Percentiles rank a stretch among this genome's conserved stretches.
phyloP scores from a whole-genome alignment of 2,797 vertebrate genomes.

The Phoebastria nigripes region DNA sequence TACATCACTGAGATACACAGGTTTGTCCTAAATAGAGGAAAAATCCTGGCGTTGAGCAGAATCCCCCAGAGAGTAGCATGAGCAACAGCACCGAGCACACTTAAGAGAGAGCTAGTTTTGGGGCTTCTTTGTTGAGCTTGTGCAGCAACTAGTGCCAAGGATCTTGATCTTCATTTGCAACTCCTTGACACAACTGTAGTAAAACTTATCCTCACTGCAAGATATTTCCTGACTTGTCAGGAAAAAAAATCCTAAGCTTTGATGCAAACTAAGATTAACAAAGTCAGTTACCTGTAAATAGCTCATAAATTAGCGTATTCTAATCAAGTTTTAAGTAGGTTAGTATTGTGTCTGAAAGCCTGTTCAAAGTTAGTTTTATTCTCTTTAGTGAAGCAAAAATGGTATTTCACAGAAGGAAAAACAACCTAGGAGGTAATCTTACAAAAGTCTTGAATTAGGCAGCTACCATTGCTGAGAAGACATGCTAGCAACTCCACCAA shows the following conservation, averaged over 20 bases:
- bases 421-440: background rate
- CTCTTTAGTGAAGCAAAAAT: background rate
- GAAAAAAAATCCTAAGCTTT: background rate
- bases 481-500: background rate
- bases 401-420: background rate
- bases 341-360: background rate
- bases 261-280: background rate
- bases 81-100: background rate
- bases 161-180: background rate
- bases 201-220: background rate
- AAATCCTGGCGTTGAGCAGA: background rate
- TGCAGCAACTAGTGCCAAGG: background rate
- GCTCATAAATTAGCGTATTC: background rate
- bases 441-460: background rate
- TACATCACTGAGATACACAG: background rate
- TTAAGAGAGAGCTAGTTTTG: background rate
- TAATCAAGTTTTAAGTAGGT: background rate
- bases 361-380: background rate
- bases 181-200: background rate
- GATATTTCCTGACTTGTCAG: background rate
- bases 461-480: background rate
- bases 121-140: background rate
- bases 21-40: background rate
- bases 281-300: background rate
- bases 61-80: background rate